Percentiles rank a stretch among this genome's conserved stretches.
Conservation (phyloP, 2,113 vertebrate genomes). For the Antidorcas marsupialis region DNA sequence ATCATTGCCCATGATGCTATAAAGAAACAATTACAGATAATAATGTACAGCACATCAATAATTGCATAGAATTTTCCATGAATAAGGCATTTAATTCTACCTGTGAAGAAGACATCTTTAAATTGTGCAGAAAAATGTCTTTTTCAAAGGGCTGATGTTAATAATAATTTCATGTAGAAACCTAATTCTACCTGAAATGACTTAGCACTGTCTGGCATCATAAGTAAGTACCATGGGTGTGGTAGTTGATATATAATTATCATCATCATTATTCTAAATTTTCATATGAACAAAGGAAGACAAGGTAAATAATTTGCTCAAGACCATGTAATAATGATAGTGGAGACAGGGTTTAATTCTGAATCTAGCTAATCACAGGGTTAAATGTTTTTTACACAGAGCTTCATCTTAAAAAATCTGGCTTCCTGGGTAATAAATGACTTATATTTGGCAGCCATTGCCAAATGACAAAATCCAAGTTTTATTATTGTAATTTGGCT, state of each 20-base stretch:
- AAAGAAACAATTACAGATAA: background rate
- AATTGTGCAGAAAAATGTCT: background rate
- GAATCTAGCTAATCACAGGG: background rate
- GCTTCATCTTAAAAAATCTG: background rate
- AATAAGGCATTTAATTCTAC: background rate
- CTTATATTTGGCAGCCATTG: background rate
- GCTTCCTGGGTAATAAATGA: background rate
- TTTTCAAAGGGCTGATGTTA: background rate
- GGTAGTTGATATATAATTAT: background rate
- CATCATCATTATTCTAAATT: background rate
- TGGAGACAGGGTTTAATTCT: background rate
- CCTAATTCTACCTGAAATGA: background rate
- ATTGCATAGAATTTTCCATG: background rate
- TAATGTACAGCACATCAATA: background rate
- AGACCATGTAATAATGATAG: background rate
- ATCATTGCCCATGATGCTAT: background rate
- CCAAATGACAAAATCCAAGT: background rate
- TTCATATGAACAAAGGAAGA: background rate
- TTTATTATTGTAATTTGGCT: background rate
- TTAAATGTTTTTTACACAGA: background rate
- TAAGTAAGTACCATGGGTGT: background rate
- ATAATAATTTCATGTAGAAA: background rate
- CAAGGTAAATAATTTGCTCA: background rate
- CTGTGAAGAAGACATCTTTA: background rate
- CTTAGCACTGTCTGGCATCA: background rate